Evolutionary conservation across 2,888 invertebrate species (phyloP), one percentile per base, ranked within the genome.

Genomic region (Drosophila tanythrix): DNA sequence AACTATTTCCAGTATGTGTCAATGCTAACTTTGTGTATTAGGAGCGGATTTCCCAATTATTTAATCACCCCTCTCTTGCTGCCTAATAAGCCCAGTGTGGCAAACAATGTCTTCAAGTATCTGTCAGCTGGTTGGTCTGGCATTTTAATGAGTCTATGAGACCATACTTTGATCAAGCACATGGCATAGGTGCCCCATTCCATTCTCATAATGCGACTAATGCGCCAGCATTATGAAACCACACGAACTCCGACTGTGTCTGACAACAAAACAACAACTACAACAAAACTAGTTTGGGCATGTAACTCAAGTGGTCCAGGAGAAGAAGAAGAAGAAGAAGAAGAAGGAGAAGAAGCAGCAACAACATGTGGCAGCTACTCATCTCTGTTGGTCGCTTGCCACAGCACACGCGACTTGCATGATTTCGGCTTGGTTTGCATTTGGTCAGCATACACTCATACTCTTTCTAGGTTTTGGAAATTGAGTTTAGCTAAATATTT

Each of bases 171-270:
- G 75, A 61, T 59, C 67, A 64, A 52, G 69, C 81, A 81, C 69
- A 77, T 77, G 73, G 60, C 69, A 69, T 56, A 59, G 65, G 31
- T 73, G 52, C 11, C 64, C 40, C 55, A 60, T 62, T 33, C 68
- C 62, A 50, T n/a, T 57, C 52, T 57, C 36, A 58, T 65, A 62
- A 57, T 48, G 61, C 35, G 58, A 61, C 67, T 83, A 84, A 84
- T 83, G 52, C 76, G 69, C 58, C 50, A 59, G 77, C 64, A 82
- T 85, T 85, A 82, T 76, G 82, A 71, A 89, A 80, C 89, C 80
- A 70, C 89, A 85, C 89, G 84, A 82, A 76, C 60, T 53, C 60
- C 57, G 40, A 31, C 53, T 56, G 33, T 67, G 31, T 43, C 60
- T 60, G 60, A 40, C 31, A 57, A 35, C 29, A 57, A 48, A 27